These are phyloP conservation scores for Cossypha niveicapilla DNA, from an alignment of 2,797 vertebrate genomes.

Conservation along the genomic window DNA sequence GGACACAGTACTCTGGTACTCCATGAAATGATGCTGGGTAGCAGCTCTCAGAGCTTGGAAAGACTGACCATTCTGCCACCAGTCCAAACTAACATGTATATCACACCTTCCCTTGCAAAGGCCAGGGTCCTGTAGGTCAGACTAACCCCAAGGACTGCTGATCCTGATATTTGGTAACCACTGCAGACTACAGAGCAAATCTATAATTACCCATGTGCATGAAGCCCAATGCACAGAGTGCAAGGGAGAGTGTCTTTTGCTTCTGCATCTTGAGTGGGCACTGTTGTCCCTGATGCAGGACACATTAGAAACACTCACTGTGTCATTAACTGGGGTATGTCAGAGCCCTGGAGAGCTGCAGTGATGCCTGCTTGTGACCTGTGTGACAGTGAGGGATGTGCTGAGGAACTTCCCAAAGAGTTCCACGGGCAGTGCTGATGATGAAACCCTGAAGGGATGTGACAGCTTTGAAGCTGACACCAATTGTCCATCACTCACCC, in stretches of 20 bases:
- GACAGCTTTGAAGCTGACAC: background rate
- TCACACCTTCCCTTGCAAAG: background rate
- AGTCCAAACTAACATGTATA: background rate
- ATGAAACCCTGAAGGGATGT: background rate
- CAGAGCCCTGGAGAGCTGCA: background rate
- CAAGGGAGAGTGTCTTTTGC: background rate
- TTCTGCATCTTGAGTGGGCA: background rate
- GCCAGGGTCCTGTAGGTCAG: background rate
- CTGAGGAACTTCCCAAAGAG: background rate
- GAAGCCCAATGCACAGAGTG: background rate
- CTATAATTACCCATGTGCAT: background rate
- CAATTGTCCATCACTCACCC: background rate
- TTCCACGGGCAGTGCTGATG: accelerated
- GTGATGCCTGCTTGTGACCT: background rate
- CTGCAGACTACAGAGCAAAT: background rate
- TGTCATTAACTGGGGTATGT: background rate
- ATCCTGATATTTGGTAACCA: background rate
- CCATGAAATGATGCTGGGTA: background rate
- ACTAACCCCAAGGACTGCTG: background rate
- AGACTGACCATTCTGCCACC: background rate
- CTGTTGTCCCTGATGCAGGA: background rate
- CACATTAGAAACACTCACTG: background rate
- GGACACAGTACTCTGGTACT: background rate
- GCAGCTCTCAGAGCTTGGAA: background rate
- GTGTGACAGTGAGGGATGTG: background rate